phyloP scores from a whole-genome alignment of 2,888 invertebrate genomes.

The Slavum lentiscoides region DNA sequence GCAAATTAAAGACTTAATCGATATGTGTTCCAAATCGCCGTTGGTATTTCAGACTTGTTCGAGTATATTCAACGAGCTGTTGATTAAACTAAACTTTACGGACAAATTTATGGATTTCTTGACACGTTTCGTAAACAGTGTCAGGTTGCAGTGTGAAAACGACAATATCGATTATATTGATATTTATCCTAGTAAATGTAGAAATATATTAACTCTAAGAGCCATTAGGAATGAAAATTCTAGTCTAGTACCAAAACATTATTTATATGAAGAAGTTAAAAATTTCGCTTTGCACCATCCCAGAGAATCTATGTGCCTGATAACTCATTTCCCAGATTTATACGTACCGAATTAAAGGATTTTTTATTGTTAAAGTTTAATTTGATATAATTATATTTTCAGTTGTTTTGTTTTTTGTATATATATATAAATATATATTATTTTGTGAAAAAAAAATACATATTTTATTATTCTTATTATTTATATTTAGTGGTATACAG shows the following conservation, averaged over 20 bases:
- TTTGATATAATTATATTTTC: too few species aligned
- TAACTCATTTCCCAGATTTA: constrained; percentile 44
- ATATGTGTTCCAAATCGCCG: constrained; percentile 27
- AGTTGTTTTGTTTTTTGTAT: too few species aligned
- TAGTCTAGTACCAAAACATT: neutral
- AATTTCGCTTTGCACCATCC: constrained; percentile 5
- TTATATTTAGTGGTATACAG: too few species aligned
- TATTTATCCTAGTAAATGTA: constrained; percentile 36
- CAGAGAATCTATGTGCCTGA: constrained; percentile 25
- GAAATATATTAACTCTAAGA: constrained; percentile 27
- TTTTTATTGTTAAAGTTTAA: too few species aligned
- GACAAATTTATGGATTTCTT: constrained; percentile 18
- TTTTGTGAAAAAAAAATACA: too few species aligned
- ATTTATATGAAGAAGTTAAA: constrained; percentile 29
- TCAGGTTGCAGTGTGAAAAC: neutral
- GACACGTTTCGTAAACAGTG: neutral
- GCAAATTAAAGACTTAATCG: neutral
- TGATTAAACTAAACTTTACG: constrained; percentile 36
- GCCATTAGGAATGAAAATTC: constrained; percentile 10
- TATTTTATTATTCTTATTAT: too few species aligned
- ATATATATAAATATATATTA: too few species aligned
- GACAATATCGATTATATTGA: constrained; percentile 24
- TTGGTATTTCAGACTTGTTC: constrained; percentile 34
- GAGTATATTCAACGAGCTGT: constrained; percentile 45
- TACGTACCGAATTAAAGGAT: neutral